These are phyloP conservation scores for Andrena haemorrhoa DNA, from an alignment of 2,888 invertebrate species.

Conservation along the genomic window DNA sequence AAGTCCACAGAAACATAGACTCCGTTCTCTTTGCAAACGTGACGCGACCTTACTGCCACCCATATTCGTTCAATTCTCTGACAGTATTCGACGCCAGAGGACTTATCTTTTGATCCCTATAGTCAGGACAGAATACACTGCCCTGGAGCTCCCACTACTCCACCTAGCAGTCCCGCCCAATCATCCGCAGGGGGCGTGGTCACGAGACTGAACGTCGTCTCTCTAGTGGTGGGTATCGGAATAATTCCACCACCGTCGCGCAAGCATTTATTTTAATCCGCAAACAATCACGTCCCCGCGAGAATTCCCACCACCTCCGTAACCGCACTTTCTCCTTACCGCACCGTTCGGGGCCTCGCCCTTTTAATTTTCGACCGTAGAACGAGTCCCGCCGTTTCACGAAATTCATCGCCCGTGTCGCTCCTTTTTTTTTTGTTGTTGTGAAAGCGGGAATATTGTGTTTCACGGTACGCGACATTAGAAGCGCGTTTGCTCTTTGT, in stretches of 20 bases:
- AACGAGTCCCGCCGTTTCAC: background rate
- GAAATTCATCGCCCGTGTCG: conserved; percentile 22
- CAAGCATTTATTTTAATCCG: conserved; percentile 9
- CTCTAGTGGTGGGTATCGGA: too few species aligned
- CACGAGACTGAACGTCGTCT: too few species aligned
- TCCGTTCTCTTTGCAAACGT: too few species aligned
- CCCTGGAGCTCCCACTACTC: too few species aligned
- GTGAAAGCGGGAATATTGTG: conserved; percentile 37
- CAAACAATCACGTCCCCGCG: conserved; percentile 15
- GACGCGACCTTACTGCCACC: too few species aligned
- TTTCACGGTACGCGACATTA: conserved; percentile 23
- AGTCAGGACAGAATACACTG: too few species aligned
- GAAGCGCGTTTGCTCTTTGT: conserved; percentile 5
- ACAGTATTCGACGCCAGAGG: too few species aligned
- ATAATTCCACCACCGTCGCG: background rate
- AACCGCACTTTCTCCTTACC: conserved; percentile 16
- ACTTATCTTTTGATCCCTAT: too few species aligned
- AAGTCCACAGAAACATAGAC: background rate
- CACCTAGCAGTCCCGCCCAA: too few species aligned
- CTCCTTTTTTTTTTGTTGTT: conserved; percentile 14
- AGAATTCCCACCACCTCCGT: conserved; percentile 17
- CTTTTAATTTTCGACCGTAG: conserved; percentile 12
- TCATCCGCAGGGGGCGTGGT: too few species aligned
- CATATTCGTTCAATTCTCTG: too few species aligned
- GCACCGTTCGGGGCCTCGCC: background rate